Base-by-base conservation (phyloP, 2,888 invertebrate genomes). In the Drosophila suboccidentalis region DNA sequence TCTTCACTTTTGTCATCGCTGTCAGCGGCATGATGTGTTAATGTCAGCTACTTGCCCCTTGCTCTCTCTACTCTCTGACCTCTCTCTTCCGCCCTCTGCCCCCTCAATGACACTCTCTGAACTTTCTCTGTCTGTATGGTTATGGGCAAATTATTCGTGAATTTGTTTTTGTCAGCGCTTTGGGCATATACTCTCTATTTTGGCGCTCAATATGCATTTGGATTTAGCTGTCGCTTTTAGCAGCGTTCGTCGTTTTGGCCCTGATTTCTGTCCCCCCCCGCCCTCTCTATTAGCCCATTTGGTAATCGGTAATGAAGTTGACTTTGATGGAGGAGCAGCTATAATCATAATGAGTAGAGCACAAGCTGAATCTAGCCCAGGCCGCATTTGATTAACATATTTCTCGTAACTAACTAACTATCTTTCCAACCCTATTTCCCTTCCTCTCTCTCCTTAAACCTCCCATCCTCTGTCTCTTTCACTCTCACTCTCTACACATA, bases 21-120 rank as follows among this genome's bases (percentile, higher is more conserved):
- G 86, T 85, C 86, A 86, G 66, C 75, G 69, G 66, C 84, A 87
- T 90, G 87, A 87, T 87, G 90, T 87, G 87, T 83, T 87, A 87
- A 87, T 90, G 84, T 75, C 84, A 83, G 70, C 78, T 53, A 76
- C 55, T 77, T 71, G 65, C 51, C 32, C 70, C 68, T 29, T 68
- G 46, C 38, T 53, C 64, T 61, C 22, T 61, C 26, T 53, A 38
- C 32, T 51, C 46, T 50, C 47, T 53, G 41, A 38, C 32, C 49
- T 47, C n/a, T 44, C 19, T 38, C 36, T 26, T 53, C 11, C 34
- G 17, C n/a, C 44, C 29, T 47, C 15, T 49, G 26, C 9, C 46
- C 34, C 8, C 34, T 17, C 11, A 19, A 41, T 17, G 65, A 17
- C 34, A n/a, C 6, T 8, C 59, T 22, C 60, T 64, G 61, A 69